Base-by-base conservation (phyloP, 2,113 vertebrate species). In the Camelus dromedarius region DNA sequence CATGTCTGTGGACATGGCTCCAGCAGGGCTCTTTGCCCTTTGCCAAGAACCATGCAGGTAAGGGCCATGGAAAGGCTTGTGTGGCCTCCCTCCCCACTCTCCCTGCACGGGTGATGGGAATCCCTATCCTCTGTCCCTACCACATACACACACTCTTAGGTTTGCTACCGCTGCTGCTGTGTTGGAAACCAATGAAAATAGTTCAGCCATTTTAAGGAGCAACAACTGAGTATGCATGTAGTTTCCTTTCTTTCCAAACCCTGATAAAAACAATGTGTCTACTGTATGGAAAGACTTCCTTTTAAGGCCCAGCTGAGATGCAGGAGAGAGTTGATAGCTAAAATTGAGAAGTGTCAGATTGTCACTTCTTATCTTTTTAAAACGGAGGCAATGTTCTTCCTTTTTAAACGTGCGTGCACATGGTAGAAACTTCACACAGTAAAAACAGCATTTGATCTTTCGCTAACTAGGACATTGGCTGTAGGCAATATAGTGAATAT, bases 221-320 rank as follows among this genome's bases (percentile, higher is more conserved):
- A 64, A 22, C 56, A 64, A 92, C 16, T 38, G 30, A 30, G 62
- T 35, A 84, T 32, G 54, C 38, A 35, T 26, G 79, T 15, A 76
- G 42, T 90, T 58, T n/a, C 80, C 75, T 54, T 60, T 76, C 18
- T 67, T 95, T 84, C 32, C 50, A 50, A 77, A 69, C 19, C 22
- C 50, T 24, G 32, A 50, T 76, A 50, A 58, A 58, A 3, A 73
- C 10, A 56, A 66, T 81, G 22, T 62, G 28, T 28, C 50, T 67
- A 35, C 32, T 32, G 56, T 48, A 87, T n/a, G 35, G 46, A 12
- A 64, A 80, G 56, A 46, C 22, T 80, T 46, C 24, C 15, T 62
- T 75, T 79, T 69, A 70, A 72, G 58, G 66, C 32, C 54, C 77
- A 81, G 30, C 18, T 32, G 38, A 67, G 35, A 60, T 79, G 26